Conservation (phyloP, 2,888 invertebrate species). For the Marronus borbonicus region DNA sequence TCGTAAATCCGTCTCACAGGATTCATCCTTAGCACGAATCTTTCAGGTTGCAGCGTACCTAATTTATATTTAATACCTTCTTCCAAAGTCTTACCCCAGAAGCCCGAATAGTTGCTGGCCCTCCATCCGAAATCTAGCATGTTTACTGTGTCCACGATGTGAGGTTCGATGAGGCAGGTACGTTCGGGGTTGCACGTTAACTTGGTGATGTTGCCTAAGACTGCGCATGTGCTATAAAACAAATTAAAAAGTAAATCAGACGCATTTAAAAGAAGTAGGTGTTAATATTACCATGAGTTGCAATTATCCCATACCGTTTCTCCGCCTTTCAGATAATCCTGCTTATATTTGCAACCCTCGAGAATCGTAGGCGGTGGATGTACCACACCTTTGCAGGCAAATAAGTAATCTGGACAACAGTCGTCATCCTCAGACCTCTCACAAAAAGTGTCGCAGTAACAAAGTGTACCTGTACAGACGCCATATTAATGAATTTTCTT, state of each 20-base stretch:
- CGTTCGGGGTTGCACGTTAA: constrained; percentile 79
- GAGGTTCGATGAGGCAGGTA: constrained; percentile 82
- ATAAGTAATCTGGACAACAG: constrained; percentile 94
- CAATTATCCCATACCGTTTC: constrained; percentile 78
- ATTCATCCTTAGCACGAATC: constrained; percentile 74
- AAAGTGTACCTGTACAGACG: constrained; percentile 78
- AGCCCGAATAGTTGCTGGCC: constrained; percentile 85
- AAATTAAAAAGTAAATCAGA: not conserved
- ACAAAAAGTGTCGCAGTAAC: constrained; percentile 97
- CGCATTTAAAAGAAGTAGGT: not conserved
- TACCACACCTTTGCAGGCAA: constrained; percentile 77
- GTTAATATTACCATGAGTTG: constrained; percentile 78
- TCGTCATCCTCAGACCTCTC: constrained; percentile 79
- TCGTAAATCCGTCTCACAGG: constrained; percentile 76
- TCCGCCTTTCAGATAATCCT: constrained; percentile 71
- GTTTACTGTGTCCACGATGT: constrained; percentile 80
- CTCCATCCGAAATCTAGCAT: constrained; percentile 79
- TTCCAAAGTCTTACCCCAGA: constrained; percentile 86
- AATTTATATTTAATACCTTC: constrained; percentile 84
- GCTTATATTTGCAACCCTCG: constrained; percentile 73
- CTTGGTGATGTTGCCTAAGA: constrained; percentile 64
- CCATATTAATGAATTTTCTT: not conserved
- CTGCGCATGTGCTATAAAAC: constrained; percentile 73
- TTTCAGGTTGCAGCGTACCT: constrained; percentile 74
- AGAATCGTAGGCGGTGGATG: constrained; percentile 57